phyloP scores from a whole-genome alignment of 2,113 vertebrate genomes.

The Arizona elegans region DNA sequence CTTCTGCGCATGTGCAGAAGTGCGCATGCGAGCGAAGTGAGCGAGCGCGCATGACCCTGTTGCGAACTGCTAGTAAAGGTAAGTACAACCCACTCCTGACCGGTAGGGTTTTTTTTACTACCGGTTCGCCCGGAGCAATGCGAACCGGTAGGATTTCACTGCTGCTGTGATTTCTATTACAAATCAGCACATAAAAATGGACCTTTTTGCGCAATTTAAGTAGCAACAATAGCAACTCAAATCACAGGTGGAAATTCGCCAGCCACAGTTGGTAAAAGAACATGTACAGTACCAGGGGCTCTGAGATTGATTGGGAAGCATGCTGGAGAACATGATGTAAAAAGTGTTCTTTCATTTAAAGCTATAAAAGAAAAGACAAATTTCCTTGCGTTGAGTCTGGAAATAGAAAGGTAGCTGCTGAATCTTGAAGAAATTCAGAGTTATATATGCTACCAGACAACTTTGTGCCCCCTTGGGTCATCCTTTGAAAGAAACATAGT shows the following conservation, averaged over 20 bases:
- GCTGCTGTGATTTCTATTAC: not conserved
- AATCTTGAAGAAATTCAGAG: not conserved
- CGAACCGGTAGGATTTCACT: too few relatives aligned
- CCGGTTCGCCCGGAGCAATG: too few relatives aligned
- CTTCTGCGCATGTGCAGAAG: too few relatives aligned
- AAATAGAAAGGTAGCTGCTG: not conserved
- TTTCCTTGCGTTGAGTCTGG: not conserved
- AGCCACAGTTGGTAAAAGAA: not conserved
- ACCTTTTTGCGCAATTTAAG: not conserved
- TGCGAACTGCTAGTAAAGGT: too few relatives aligned
- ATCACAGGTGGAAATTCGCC: not conserved
- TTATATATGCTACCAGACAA: not conserved
- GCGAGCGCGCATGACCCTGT: fast-evolving
- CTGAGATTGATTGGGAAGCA: not conserved
- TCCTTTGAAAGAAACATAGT: not conserved
- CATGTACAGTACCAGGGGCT: not conserved
- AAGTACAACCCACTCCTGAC: too few relatives aligned
- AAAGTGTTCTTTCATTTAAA: not conserved
- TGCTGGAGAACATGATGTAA: not conserved
- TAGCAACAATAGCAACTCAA: not conserved
- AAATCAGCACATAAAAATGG: not conserved
- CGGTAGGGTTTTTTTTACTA: too few relatives aligned
- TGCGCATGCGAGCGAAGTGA: too few relatives aligned
- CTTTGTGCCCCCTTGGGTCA: not conserved
- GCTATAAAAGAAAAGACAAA: not conserved